Evolutionary conservation across 2,797 vertebrate genomes (phyloP), one percentile per base, ranked within the genome.

Genomic region (Sebastes glaucus): DNA sequence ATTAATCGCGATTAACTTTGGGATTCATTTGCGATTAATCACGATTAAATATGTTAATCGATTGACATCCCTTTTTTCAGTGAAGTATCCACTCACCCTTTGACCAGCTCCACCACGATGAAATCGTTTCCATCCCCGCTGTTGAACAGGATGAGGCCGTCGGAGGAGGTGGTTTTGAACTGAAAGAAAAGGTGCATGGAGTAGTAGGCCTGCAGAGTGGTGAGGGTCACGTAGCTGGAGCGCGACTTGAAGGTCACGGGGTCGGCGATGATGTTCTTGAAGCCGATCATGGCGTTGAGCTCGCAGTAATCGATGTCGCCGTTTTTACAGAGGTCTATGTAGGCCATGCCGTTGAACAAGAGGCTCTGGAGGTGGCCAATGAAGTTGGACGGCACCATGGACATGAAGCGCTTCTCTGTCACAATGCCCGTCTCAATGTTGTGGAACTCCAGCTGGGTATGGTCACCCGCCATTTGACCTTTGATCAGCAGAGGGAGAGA

Each of bases 171-270:
- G 61, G 98, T 99, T 95, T 99, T 99, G 94, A 99, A 99, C 95
- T 99, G 98, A 95, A 99, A 99, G 95, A 99, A 99, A 90, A 99
- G 97, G 95, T 99, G 97, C 98, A 99, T 99, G 95, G 98, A 98
- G 87, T 98, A 98, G 90, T 99, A 99, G 66, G 98, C 98, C 94
- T 99, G 98, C 83, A 99, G 94, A 0, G 98, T 98, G 79, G 96
- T 96, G 92, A 99, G 95, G 11, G 98, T 97, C 91, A 99, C 95
- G 69, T 98, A 99, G 93, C 98, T 99, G 62, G 98, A 97, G 95
- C 99, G 98, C 3, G 98, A 98, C 96, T 98, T 99, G 96, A 99
- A 99, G 83, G 98, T 99, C 93, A 99, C 95, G 0, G 98, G 98
- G 91, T 99, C 98, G 9, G 98, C 98, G 78, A 99, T 98, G 95